Base-by-base conservation (phyloP, 2,113 vertebrate species). In the Ailuropoda melanoleuca region DNA sequence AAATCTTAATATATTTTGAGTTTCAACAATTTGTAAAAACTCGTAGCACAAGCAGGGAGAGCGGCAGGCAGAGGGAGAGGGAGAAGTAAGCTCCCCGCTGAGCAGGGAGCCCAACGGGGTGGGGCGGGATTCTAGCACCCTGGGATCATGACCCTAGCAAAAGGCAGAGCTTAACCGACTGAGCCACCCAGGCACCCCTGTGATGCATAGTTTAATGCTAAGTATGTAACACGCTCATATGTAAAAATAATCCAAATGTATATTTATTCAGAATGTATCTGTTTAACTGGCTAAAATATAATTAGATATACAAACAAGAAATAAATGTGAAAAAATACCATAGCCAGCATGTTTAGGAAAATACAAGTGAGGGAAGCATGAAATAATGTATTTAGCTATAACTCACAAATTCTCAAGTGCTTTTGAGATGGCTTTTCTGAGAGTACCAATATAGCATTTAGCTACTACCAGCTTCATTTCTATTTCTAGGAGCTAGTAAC, bases 401-500 rank as follows among this genome's bases (percentile, higher is more conserved):
- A 86, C 31, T 95, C 60, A 95, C 7, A 94, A 84, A 53, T 97
- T 81, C 56, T 81, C 96, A 97, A 87, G 31, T 96, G 75, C 43
- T 78, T 93, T 94, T 75, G 55, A 88, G 50, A 58, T 97, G 68
- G 37, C 15, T 95, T 90, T 96, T 94, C 93, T 93, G 53, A 66
- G 34, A 96, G 26, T 58, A 88, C 60, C 70, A 93, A 95, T 80
- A 88, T 81, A 96, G 50, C 12, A 95, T 88, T 97, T 95, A 96
- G 43, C 37, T 95, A 94, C 85, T 93, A 96, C 62, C n/a, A 88
- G 46, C 81, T 96, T 92, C 50, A 82, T 75, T 96, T 97, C 75
- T 97, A 88, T 97, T 98, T 97, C 93, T 93, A 70, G 95, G 50
- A 75, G 68, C 50, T 88, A 95, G 68, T 93, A 94, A 93, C 90